Evolutionary conservation across 2,113 vertebrate species (phyloP).

Genomic region (Mugil cephalus): DNA sequence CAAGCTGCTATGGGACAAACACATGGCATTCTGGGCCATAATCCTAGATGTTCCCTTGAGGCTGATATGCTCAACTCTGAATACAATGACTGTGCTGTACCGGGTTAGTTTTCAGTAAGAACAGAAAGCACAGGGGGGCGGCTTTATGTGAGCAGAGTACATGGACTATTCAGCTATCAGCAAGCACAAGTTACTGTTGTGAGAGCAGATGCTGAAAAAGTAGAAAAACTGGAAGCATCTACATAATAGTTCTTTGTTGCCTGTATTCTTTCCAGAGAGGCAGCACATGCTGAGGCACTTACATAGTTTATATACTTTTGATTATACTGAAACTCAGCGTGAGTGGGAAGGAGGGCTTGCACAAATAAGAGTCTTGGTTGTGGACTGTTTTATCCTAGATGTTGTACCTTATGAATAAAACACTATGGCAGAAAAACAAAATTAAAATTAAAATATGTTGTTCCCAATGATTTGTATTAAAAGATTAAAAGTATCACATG

Average conservation of each 20-base stretch:
- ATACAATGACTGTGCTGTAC: constrained; percentile 22
- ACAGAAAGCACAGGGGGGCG: constrained; percentile 27
- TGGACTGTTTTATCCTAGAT: neutral
- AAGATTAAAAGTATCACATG: neutral
- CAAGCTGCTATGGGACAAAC: neutral
- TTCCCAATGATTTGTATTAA: too few relatives aligned
- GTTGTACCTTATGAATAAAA: too few relatives aligned
- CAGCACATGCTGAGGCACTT: neutral
- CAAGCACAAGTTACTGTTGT: constrained; percentile 4
- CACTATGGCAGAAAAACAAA: too few relatives aligned
- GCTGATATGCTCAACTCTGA: neutral
- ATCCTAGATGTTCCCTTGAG: constrained; percentile 14
- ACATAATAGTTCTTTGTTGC: neutral
- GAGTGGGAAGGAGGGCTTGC: too few relatives aligned
- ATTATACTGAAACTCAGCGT: too few relatives aligned
- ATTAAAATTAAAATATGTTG: too few relatives aligned
- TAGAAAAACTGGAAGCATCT: neutral
- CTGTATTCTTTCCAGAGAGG: neutral
- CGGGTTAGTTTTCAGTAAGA: constrained; percentile 13
- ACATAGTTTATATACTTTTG: too few relatives aligned
- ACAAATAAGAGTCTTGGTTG: too few relatives aligned
- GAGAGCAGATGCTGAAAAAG: neutral
- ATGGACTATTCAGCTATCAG: constrained; percentile 7
- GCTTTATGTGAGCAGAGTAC: constrained; percentile 2
- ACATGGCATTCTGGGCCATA: constrained; percentile 4